Conservation (phyloP, 2,113 vertebrate species). For the Rhynchomys soricoides region DNA sequence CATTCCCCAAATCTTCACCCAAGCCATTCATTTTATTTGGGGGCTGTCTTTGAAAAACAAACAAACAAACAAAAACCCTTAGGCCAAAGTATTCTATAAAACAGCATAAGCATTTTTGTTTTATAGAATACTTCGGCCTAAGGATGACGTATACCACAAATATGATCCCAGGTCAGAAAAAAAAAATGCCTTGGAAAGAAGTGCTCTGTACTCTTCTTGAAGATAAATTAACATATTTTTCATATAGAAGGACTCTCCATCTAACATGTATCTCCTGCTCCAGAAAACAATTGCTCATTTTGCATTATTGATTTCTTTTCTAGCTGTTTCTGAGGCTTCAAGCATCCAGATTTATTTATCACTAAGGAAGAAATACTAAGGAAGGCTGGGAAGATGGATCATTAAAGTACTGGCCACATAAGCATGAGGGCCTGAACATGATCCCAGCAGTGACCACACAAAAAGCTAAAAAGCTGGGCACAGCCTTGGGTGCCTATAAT, state of each 20-base stretch:
- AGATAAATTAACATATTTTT: neutral
- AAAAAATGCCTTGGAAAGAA: slow-evolving; percentile 36
- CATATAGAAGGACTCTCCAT: neutral
- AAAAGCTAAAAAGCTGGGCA: neutral
- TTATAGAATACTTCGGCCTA: slow-evolving; percentile 20
- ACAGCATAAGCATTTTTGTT: too few relatives aligned
- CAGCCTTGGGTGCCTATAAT: neutral
- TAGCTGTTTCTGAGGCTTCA: neutral
- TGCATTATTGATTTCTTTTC: neutral
- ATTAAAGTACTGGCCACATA: neutral
- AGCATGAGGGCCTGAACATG: neutral
- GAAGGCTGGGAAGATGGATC: neutral
- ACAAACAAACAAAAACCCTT: too few relatives aligned
- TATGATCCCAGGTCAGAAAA: slow-evolving; percentile 8
- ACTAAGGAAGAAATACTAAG: slow-evolving; percentile 34
- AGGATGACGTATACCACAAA: neutral
- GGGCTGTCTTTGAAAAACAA: slow-evolving; percentile 38
- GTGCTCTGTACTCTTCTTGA: neutral
- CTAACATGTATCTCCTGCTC: neutral
- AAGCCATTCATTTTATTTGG: slow-evolving; percentile 16
- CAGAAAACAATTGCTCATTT: neutral
- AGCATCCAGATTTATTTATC: slow-evolving; percentile 26
- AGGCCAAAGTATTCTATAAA: too few relatives aligned
- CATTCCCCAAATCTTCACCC: slow-evolving; percentile 25
- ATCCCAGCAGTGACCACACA: too few relatives aligned